phyloP scores from a whole-genome alignment of 2,888 invertebrate genomes.

The Drosophila paramelanica region DNA sequence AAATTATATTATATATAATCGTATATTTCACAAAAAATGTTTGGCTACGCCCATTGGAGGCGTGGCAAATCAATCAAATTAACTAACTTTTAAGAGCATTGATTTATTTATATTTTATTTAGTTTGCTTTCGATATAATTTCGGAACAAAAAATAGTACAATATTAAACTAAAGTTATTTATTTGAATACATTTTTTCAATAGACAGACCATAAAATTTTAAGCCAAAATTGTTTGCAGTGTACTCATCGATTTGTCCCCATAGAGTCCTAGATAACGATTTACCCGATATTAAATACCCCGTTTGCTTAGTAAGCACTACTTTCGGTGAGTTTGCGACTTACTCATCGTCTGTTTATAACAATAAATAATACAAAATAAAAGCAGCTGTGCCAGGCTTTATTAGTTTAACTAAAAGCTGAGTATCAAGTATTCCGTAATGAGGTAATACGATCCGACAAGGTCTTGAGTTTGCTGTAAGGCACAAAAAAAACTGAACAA shows the following conservation, averaged over 20 bases:
- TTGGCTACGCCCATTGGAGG: too few relatives aligned
- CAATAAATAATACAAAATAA: not conserved
- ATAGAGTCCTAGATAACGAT: not conserved
- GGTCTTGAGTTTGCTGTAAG: not conserved
- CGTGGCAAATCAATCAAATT: too few relatives aligned
- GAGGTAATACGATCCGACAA: slow-evolving; percentile 16
- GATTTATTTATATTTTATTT: too few relatives aligned
- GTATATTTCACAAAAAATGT: too few relatives aligned
- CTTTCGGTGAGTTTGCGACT: not conserved
- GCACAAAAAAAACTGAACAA: not conserved
- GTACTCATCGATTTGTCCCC: not conserved
- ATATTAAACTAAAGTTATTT: too few relatives aligned
- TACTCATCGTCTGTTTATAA: slow-evolving; percentile 2
- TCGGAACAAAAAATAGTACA: too few relatives aligned
- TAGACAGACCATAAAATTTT: too few relatives aligned
- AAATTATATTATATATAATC: too few relatives aligned
- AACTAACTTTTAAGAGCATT: too few relatives aligned
- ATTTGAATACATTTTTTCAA: too few relatives aligned
- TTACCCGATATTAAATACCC: not conserved
- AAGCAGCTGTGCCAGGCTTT: slow-evolving; percentile 9
- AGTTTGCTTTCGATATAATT: too few relatives aligned
- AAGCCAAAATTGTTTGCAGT: not conserved
- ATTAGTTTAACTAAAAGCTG: not conserved
- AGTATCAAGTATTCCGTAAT: not conserved
- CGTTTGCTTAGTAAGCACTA: not conserved